phyloP scores from a whole-genome alignment of 2,888 invertebrate genomes.

The Tridacna crocea region DNA sequence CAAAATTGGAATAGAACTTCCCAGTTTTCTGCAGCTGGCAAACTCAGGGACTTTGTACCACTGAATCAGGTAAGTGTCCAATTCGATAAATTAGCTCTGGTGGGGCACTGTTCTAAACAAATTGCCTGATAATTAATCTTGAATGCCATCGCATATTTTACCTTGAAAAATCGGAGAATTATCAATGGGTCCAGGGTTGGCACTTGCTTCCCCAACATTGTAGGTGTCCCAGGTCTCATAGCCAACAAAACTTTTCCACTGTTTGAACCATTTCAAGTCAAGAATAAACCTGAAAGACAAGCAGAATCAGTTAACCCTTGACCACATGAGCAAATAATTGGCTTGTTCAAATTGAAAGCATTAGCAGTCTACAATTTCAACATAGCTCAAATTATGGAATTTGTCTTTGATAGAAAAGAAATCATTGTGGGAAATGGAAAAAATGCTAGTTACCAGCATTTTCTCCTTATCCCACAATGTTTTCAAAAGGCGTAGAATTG shows the following conservation, averaged over 20 bases:
- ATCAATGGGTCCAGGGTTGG: slow-evolving; percentile 85
- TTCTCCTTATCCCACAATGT: neutral
- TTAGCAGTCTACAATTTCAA: neutral
- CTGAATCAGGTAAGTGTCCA: too few relatives aligned
- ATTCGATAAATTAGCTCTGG: too few relatives aligned
- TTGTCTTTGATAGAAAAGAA: too few relatives aligned
- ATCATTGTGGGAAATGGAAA: neutral
- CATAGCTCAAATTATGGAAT: neutral
- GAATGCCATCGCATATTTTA: slow-evolving; percentile 43
- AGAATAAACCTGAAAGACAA: slow-evolving; percentile 83
- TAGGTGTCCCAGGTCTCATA: slow-evolving; percentile 83
- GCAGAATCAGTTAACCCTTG: neutral
- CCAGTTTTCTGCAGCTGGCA: too few relatives aligned
- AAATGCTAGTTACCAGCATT: neutral
- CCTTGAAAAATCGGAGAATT: slow-evolving; percentile 84
- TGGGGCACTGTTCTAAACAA: too few relatives aligned
- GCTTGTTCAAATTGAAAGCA: neutral
- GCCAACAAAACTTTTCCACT: slow-evolving; percentile 85
- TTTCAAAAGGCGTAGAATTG: too few relatives aligned
- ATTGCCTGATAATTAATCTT: too few relatives aligned
- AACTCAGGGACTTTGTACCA: too few relatives aligned
- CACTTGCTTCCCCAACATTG: slow-evolving; percentile 78
- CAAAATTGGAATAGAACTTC: too few relatives aligned
- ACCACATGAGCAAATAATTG: too few relatives aligned
- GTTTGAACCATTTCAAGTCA: slow-evolving; percentile 85